Percentiles rank a stretch among this genome's conserved stretches.
phyloP scores from a whole-genome alignment of 1,140 invertebrate species.

The Lineus longissimus region DNA sequence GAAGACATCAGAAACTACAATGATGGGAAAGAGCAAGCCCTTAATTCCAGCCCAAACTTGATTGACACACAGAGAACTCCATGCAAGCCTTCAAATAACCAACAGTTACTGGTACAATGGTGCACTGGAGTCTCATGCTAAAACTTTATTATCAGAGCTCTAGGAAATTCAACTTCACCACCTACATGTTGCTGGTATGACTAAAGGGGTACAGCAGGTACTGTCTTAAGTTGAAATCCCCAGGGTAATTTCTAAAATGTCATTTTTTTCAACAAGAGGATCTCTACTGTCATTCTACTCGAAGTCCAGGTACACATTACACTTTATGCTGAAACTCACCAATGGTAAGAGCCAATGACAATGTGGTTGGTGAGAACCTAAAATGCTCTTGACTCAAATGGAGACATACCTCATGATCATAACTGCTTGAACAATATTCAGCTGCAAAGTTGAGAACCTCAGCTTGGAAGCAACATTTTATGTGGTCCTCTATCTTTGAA shows the following conservation, averaged over 20 bases:
- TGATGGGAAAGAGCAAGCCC: conserved; percentile 1
- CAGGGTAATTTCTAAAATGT: no score
- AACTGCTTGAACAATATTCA: neutral
- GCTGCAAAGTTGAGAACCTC: conserved; percentile 35
- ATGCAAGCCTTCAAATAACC: neutral
- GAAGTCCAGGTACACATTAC: neutral
- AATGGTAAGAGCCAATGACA: neutral
- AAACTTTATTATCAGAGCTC: no score
- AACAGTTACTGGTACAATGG: no score
- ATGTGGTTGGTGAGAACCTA: neutral
- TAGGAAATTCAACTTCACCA: no score
- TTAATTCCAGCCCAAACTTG: neutral
- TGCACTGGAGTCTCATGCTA: no score
- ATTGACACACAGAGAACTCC: neutral
- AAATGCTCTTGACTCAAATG: no score
- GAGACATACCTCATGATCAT: neutral
- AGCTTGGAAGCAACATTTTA: conserved; percentile 37
- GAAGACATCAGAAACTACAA: neutral
- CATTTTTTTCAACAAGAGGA: no score
- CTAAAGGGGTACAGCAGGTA: no score
- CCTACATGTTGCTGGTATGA: no score
- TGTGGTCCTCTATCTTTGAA: conserved; percentile 22
- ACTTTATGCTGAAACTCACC: neutral
- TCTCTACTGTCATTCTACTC: no score
- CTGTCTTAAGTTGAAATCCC: no score